Conservation (phyloP, 1,140 invertebrate species). For the Philotrypesis tridentata region DNA sequence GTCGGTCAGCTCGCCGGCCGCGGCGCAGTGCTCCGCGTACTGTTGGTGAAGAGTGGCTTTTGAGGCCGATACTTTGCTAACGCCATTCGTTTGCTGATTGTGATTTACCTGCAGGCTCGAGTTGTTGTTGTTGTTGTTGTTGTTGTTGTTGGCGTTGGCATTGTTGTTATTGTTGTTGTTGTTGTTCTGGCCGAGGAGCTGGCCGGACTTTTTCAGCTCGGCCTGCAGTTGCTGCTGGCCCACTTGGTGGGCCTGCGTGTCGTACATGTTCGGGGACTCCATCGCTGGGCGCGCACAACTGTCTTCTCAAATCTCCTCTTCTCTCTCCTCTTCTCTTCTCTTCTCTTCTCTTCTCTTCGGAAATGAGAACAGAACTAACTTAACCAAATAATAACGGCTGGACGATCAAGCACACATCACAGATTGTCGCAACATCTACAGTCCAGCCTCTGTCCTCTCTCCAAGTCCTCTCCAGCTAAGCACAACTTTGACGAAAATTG, state of each 20-base stretch:
- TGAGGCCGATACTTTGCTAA: conserved; percentile 72
- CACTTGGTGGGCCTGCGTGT: conserved; percentile 68
- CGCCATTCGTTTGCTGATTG: conserved; percentile 66
- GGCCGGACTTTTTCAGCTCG: conserved; percentile 66
- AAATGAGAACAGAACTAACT: too few relatives aligned
- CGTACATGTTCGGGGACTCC: conserved; percentile 73
- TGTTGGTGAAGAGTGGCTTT: conserved; percentile 76
- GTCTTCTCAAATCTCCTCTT: background rate
- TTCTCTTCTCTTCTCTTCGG: background rate
- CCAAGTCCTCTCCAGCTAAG: background rate
- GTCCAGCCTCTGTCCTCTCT: too few relatives aligned
- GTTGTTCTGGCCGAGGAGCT: conserved; percentile 61
- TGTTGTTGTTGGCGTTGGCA: conserved; percentile 35
- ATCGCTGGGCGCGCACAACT: conserved; percentile 56
- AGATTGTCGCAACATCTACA: conserved; percentile 30
- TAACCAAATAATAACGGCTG: too few relatives aligned
- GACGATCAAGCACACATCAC: conserved; percentile 68
- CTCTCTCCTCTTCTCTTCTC: background rate
- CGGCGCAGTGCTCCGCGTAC: conserved; percentile 78
- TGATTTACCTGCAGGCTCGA: conserved; percentile 69
- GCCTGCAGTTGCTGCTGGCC: conserved; percentile 58
- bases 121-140: conserved; percentile 64
- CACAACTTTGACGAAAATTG: background rate
- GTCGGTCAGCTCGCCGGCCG: conserved; percentile 84
- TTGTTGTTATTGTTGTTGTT: conserved; percentile 58